Base-by-base conservation (phyloP, 53 echinoderm and acorn worm species). In the Pentamera pediparva region DNA sequence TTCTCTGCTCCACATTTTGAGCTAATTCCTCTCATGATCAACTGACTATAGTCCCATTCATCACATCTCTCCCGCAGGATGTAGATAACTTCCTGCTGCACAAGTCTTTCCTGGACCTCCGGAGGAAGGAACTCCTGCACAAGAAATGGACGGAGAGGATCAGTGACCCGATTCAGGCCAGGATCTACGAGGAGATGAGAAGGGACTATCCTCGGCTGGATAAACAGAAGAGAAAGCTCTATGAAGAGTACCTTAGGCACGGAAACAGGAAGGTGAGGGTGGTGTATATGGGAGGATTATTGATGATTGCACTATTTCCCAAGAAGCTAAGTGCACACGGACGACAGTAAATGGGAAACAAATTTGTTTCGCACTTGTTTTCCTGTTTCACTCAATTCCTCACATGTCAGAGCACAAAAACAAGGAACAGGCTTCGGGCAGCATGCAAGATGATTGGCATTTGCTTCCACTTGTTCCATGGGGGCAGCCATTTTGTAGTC, bases 61-160 rank as follows among this genome's bases (percentile, higher is more conserved):
- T n/a, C n/a, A n/a, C n/a, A n/a, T n/a, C n/a, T n/a, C 32, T 57
- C 32, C 29, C 5, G 1, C 80, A 90, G 90, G 98, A 98, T 75
- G 88, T 98, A 43, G 91, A 98, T 43, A 85, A 98, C 67, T 88
- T 72, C 37, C 77, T 98, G 32, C 82, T 86, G 26, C 82, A 91
- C 71, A 98, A 91, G 59, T 78, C 87, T 17, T 98, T 91, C 81
- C 67, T 98, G 10, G 98, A 98, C 39, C 80, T 88, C 5, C 80
- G 98, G 15, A 98, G 91, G 79, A 98, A 98, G 41, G 98, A 98
- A 64, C 88, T 98, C 85, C 84, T 98, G 27, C 85, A 98, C 56
- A 98, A 98, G 76, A 91, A 92, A 62, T 98, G 98, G 91, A 86
- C 83, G 29, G 98, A 98, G 65, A 58, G 82, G 69, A 86, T 98